Evolutionary conservation across 2,797 vertebrate genomes (phyloP).

Genomic region (Sebastes baramenuke): DNA sequence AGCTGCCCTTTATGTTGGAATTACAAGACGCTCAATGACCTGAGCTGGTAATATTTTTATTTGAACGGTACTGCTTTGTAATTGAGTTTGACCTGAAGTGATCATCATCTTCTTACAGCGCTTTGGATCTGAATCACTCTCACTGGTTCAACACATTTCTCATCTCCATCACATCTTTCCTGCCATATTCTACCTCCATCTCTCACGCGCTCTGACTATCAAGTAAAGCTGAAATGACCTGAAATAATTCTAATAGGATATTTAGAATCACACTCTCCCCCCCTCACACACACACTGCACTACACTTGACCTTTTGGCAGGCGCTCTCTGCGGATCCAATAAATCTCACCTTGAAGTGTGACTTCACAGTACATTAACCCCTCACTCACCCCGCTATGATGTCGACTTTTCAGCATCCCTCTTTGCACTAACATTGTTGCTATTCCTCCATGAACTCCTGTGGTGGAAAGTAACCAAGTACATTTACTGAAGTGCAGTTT

Average conservation of each 20-base stretch:
- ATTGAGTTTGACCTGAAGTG: constrained; percentile 14
- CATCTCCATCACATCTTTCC: background rate
- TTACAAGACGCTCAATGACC: background rate
- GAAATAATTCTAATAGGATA: constrained; percentile 42
- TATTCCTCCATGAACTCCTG: constrained; percentile 1
- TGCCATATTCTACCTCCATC: background rate
- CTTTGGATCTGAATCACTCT: background rate
- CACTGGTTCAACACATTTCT: constrained; percentile 10
- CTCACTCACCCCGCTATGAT: background rate
- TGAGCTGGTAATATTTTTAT: background rate
- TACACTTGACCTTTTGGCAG: constrained; percentile 53
- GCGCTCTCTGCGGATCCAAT: constrained; percentile 15
- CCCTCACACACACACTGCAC: background rate
- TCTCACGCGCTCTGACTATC: background rate
- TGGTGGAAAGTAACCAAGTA: background rate
- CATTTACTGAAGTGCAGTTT: background rate
- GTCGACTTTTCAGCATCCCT: constrained; percentile 3
- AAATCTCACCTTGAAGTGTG: constrained; percentile 44
- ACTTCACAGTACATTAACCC: constrained; percentile 50
- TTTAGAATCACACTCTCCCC: constrained; percentile 3
- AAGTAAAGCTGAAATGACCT: constrained; percentile 28
- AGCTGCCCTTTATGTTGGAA: background rate
- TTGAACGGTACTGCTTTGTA: constrained; percentile 16
- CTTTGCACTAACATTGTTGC: background rate
- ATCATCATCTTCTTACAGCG: background rate